These are phyloP conservation scores for Aspidoscelis tigris DNA, from an alignment of 2,113 vertebrate genomes.

Conservation along the genomic window DNA sequence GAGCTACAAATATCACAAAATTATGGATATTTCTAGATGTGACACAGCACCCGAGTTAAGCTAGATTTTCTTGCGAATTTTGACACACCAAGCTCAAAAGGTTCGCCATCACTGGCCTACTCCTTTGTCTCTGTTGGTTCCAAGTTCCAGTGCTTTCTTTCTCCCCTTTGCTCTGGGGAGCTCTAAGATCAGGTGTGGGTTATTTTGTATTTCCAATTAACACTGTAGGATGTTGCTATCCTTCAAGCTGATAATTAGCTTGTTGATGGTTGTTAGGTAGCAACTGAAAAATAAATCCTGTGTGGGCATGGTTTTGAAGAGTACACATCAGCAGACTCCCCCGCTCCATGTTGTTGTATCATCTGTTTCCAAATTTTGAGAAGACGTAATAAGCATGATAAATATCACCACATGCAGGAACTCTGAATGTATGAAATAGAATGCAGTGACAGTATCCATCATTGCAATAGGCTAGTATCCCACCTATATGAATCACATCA, in stretches of 20 bases:
- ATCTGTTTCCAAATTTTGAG: conserved; percentile 66
- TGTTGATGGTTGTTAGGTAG: conserved; percentile 13
- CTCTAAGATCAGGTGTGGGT: conserved; percentile 34
- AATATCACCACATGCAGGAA: conserved; percentile 68
- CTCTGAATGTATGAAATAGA: conserved; percentile 62
- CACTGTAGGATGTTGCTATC: conserved; percentile 24
- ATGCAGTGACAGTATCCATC: conserved; percentile 59
- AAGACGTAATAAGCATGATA: conserved; percentile 53
- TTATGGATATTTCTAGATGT: too few relatives aligned
- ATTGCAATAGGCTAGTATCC: conserved; percentile 51
- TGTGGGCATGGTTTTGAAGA: conserved; percentile 43
- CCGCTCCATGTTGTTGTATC: conserved; percentile 58
- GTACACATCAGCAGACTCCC: conserved; percentile 28
- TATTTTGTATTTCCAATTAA: conserved; percentile 38
- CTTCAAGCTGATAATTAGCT: conserved; percentile 11
- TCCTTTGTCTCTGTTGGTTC: conserved; percentile 4
- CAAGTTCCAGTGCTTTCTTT: conserved; percentile 7
- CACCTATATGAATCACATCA: not conserved
- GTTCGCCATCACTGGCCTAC: too few relatives aligned
- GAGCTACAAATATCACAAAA: too few relatives aligned
- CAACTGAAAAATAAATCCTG: conserved; percentile 44
- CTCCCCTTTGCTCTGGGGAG: conserved; percentile 9
- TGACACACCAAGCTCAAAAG: too few relatives aligned
- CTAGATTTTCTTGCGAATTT: too few relatives aligned
- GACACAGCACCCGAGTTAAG: too few relatives aligned